Evolutionary conservation across 2,888 invertebrate genomes (phyloP).

Genomic region (Pyrgus malvae): DNA sequence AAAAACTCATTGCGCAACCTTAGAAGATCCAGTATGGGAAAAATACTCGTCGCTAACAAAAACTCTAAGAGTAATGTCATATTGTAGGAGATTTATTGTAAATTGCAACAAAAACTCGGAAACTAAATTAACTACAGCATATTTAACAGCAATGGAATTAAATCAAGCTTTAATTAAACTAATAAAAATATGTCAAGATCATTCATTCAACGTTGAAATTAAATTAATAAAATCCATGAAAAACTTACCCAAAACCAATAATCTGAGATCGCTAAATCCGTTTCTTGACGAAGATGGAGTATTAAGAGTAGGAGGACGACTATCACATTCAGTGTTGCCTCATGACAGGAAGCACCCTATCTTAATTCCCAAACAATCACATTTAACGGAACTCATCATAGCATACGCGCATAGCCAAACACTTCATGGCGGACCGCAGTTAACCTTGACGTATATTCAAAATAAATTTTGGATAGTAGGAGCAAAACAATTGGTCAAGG

Average conservation of each 20-base stretch:
- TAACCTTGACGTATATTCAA: not conserved
- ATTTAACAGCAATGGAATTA: conserved; percentile 3
- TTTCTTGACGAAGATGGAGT: not conserved
- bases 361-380: not conserved
- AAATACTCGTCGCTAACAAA: conserved; percentile 5
- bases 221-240: conserved; percentile 1
- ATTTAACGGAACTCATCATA: not conserved
- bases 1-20: not conserved
- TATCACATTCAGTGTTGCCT: not conserved
- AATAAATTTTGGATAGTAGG: conserved; percentile 2
- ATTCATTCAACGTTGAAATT: not conserved
- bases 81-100: not conserved
- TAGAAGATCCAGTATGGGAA: not conserved
- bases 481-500: conserved; percentile 1
- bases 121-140: not conserved
- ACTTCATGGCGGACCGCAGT: conserved; percentile 2
- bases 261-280: no score
- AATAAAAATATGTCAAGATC: not conserved
- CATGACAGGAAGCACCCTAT: not conserved
- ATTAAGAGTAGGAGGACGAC: conserved; percentile 11
- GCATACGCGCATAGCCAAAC: not conserved
- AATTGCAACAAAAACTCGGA: not conserved
- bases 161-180: not conserved
- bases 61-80: conserved; percentile 9
- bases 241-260: conserved; percentile 1